Evolutionary conservation across 2,888 invertebrate genomes (phyloP).

Genomic region (Xestia sexstrigata): DNA sequence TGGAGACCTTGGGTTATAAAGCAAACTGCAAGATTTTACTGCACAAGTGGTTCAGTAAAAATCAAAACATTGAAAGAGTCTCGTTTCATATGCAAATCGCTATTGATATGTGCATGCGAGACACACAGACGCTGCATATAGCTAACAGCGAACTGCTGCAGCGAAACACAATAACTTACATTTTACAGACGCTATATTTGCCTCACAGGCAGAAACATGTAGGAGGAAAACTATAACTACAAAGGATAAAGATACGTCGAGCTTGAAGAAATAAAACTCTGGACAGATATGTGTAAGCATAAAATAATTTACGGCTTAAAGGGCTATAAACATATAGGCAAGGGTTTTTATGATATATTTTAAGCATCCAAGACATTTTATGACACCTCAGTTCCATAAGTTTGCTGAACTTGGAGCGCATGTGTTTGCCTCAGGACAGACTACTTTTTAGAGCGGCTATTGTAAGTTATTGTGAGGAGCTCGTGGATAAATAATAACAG

Average conservation of each 20-base stretch:
- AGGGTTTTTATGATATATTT: slow-evolving; percentile 68
- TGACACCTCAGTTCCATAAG: slow-evolving; percentile 59
- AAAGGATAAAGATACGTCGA: slow-evolving; percentile 63
- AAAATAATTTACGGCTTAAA: slow-evolving; percentile 69
- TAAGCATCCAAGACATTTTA: slow-evolving; percentile 65
- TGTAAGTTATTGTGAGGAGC: slow-evolving; percentile 78
- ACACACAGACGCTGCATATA: slow-evolving; percentile 72
- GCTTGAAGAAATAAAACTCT: slow-evolving; percentile 66
- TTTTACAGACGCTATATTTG: slow-evolving; percentile 56
- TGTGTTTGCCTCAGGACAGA: slow-evolving; percentile 72
- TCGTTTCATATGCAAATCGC: slow-evolving; percentile 86
- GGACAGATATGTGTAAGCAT: slow-evolving; percentile 66
- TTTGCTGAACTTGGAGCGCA: slow-evolving; percentile 66
- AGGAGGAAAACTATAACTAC: slow-evolving; percentile 57
- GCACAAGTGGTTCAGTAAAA: slow-evolving; percentile 78
- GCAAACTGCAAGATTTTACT: slow-evolving; percentile 62
- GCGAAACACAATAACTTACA: slow-evolving; percentile 50
- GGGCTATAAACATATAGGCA: slow-evolving; percentile 65
- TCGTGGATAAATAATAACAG: too few relatives aligned
- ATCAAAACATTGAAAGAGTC: slow-evolving; percentile 84
- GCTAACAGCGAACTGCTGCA: slow-evolving; percentile 50
- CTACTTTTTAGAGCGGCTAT: slow-evolving; percentile 81
- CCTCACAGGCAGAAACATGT: slow-evolving; percentile 55
- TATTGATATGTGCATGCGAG: slow-evolving; percentile 76
- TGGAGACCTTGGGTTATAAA: slow-evolving; percentile 75